Evolutionary conservation across 1,140 invertebrate genomes (phyloP).

Genomic region (Charaxes varanes): DNA sequence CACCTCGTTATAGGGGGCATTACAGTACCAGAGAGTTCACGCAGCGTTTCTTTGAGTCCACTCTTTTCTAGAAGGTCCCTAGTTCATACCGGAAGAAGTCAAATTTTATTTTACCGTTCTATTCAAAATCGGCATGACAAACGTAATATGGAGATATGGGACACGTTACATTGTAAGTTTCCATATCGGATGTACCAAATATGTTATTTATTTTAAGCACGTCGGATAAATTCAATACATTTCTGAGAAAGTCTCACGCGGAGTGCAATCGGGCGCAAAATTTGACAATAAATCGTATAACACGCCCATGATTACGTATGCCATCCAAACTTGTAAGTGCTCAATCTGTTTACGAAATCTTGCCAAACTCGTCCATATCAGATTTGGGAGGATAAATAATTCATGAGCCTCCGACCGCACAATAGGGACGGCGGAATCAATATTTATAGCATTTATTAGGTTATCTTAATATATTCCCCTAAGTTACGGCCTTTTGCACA

Average conservation of each 20-base stretch:
- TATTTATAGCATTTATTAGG: slow-evolving; percentile 32
- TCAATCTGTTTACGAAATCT: slow-evolving; percentile 54
- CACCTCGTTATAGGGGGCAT: no score
- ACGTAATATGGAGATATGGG: no score
- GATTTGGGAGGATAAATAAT: slow-evolving; percentile 51
- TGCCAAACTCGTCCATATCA: slow-evolving; percentile 48
- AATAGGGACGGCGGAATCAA: slow-evolving; percentile 49
- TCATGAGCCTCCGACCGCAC: slow-evolving; percentile 47
- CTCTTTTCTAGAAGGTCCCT: no score
- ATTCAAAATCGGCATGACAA: no score
- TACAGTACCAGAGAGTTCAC: no score
- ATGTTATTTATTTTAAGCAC: background rate
- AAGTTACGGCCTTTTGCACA: no score
- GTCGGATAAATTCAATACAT: background rate
- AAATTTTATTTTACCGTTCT: no score
- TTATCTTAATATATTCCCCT: slow-evolving; percentile 3
- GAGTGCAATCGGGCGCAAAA: slow-evolving; percentile 12
- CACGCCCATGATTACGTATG: slow-evolving; percentile 31
- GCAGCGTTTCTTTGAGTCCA: no score
- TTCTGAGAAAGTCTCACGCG: background rate
- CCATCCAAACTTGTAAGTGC: slow-evolving; percentile 33
- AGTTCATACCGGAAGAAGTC: no score
- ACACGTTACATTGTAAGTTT: background rate
- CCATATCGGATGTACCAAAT: background rate
- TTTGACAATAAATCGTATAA: slow-evolving; percentile 33